phyloP scores from a whole-genome alignment of 37 sponge, comb jelly and placozoan species.

The Eunapius fragilis region DNA sequence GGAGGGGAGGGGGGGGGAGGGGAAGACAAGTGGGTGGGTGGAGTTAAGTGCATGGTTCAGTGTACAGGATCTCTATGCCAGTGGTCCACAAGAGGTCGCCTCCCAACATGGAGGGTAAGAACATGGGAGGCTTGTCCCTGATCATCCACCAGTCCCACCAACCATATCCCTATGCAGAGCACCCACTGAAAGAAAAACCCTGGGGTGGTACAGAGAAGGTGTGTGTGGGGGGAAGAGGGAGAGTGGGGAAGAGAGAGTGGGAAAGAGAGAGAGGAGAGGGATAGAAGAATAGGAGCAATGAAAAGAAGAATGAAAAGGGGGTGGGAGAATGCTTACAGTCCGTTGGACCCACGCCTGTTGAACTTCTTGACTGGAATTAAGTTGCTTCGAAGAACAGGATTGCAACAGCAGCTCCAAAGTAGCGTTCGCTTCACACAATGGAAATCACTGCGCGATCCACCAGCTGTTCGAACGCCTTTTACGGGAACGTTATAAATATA shows the following conservation, averaged over 20 bases:
- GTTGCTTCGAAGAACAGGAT: constrained; percentile 76
- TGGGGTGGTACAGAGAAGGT: background rate
- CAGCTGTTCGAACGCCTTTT: background rate
- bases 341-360: constrained; percentile 30
- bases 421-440: constrained; percentile 25
- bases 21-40: background rate
- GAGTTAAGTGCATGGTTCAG: background rate
- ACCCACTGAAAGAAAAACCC: constrained; percentile 94
- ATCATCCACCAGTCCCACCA: constrained; percentile 74
- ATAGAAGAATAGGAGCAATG: too few species aligned
- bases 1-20: background rate
- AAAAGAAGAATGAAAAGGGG: background rate
- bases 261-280: background rate
- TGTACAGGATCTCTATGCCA: constrained; percentile 25
- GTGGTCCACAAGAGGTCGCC: constrained; percentile 73
- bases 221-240: background rate
- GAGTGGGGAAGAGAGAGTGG: background rate
- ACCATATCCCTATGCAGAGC: constrained; percentile 85
- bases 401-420: constrained; percentile 51
- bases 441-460: background rate
- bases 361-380: constrained; percentile 88
- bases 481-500: background rate
- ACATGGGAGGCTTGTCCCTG: constrained; percentile 64
- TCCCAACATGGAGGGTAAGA: constrained; percentile 64
- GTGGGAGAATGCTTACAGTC: too few species aligned